Conservation (phyloP, 2,797 vertebrate genomes). For the Perodicticus potto region DNA sequence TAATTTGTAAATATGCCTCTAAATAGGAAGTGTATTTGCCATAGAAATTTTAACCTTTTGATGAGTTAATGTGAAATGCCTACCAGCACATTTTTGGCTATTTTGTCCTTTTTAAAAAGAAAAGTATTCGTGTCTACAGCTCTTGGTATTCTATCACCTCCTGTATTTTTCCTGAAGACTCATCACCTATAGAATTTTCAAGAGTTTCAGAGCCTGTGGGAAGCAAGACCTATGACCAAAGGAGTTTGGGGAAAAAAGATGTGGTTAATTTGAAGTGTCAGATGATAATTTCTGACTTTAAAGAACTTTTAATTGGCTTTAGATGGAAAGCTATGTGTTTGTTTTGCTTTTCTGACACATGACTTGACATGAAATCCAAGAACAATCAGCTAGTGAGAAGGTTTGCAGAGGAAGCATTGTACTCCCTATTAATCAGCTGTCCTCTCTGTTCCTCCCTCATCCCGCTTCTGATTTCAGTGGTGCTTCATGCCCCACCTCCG, state of each 20-base stretch:
- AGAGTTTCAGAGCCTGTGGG: constrained; percentile 18
- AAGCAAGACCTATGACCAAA: background rate
- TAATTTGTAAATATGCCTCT: constrained; percentile 35
- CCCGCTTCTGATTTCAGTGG: constrained; percentile 89
- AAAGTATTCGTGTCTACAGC: background rate
- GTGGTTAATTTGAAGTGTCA: constrained; percentile 28
- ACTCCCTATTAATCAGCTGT: background rate
- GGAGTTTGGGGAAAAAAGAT: background rate
- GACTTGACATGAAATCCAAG: background rate
- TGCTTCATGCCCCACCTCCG: constrained; percentile 96
- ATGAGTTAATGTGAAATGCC: background rate
- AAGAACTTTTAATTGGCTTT: constrained; percentile 19
- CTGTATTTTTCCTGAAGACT: background rate
- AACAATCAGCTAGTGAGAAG: background rate
- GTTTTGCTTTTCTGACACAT: background rate
- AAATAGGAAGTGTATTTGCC: constrained; percentile 1
- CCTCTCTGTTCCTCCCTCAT: background rate
- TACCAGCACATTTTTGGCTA: background rate
- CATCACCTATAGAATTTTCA: background rate
- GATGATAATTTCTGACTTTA: constrained; percentile 2
- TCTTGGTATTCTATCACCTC: background rate
- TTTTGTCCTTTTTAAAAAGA: background rate
- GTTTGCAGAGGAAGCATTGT: background rate
- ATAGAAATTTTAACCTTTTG: background rate
- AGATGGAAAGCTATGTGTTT: background rate